These are phyloP conservation scores for Sylvicola cinctus DNA, from an alignment of 2,888 invertebrate species.

Conservation along the genomic window DNA sequence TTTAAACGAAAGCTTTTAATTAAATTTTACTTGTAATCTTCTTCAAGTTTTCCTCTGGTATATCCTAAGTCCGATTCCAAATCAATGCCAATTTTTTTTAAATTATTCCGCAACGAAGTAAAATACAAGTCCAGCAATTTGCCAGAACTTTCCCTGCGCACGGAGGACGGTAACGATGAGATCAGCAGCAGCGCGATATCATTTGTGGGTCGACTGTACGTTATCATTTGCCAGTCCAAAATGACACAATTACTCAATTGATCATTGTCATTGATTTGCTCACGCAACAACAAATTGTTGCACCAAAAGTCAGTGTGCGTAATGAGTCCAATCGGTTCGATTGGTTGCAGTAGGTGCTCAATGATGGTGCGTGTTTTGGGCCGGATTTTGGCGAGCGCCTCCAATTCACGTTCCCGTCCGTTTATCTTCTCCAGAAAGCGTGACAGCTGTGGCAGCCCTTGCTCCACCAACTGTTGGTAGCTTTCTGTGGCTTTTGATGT, in stretches of 20 bases:
- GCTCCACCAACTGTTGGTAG: slow-evolving; percentile 54
- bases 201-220: slow-evolving; percentile 53
- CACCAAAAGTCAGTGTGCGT: slow-evolving; percentile 75
- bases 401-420: slow-evolving; percentile 37
- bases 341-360: slow-evolving; percentile 44
- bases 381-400: slow-evolving; percentile 35
- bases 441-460: slow-evolving; percentile 55
- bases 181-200: slow-evolving; percentile 52
- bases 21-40: slow-evolving; percentile 26
- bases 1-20: neutral
- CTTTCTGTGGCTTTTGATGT: slow-evolving; percentile 60
- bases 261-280: slow-evolving; percentile 16
- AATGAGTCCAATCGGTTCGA: slow-evolving; percentile 51
- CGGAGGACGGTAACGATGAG: slow-evolving; percentile 49
- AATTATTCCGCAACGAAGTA: slow-evolving; percentile 36
- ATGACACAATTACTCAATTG: slow-evolving; percentile 36
- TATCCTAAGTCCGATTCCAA: slow-evolving; percentile 33
- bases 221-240: slow-evolving; percentile 72
- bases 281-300: slow-evolving; percentile 48
- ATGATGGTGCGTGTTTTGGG: slow-evolving; percentile 51
- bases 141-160: slow-evolving; percentile 40
- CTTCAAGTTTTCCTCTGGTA: slow-evolving; percentile 28
- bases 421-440: slow-evolving; percentile 45
- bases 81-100: slow-evolving; percentile 39
- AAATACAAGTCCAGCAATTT: slow-evolving; percentile 50